Evolutionary conservation across 2,113 vertebrate species (phyloP).

Genomic region (Megaptera novaeangliae): DNA sequence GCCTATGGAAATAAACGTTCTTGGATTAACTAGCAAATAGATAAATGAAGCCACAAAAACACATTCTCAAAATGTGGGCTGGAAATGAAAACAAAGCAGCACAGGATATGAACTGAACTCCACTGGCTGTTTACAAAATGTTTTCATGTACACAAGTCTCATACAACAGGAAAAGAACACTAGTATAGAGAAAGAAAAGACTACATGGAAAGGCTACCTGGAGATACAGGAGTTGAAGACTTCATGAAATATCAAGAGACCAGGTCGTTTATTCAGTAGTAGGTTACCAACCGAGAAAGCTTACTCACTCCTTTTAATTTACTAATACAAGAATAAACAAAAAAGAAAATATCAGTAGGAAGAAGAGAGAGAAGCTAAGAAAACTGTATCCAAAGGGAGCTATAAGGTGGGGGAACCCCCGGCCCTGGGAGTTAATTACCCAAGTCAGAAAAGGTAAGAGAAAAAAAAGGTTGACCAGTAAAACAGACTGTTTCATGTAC

Average conservation of each 20-base stretch:
- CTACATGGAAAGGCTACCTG: background rate
- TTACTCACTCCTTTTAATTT: background rate
- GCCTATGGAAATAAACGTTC: background rate
- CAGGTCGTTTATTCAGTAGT: background rate
- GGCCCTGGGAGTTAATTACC: background rate
- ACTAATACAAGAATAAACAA: background rate
- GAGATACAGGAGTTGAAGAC: background rate
- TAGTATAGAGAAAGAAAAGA: background rate
- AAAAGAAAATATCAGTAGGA: background rate
- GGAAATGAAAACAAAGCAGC: background rate
- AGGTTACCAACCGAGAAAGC: background rate
- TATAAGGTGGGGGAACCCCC: background rate
- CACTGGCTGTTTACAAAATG: background rate
- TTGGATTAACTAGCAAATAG: background rate
- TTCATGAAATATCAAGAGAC: background rate
- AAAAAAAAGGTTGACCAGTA: background rate
- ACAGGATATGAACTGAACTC: background rate
- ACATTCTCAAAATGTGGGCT: background rate
- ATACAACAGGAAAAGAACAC: background rate
- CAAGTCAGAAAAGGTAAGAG: background rate
- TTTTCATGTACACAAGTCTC: background rate
- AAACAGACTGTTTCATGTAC: background rate
- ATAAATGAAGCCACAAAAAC: background rate
- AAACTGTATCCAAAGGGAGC: background rate
- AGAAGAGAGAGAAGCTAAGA: background rate